These are phyloP conservation scores for Cosmia pyralina DNA, from an alignment of 2,888 invertebrate genomes.

Conservation along the genomic window DNA sequence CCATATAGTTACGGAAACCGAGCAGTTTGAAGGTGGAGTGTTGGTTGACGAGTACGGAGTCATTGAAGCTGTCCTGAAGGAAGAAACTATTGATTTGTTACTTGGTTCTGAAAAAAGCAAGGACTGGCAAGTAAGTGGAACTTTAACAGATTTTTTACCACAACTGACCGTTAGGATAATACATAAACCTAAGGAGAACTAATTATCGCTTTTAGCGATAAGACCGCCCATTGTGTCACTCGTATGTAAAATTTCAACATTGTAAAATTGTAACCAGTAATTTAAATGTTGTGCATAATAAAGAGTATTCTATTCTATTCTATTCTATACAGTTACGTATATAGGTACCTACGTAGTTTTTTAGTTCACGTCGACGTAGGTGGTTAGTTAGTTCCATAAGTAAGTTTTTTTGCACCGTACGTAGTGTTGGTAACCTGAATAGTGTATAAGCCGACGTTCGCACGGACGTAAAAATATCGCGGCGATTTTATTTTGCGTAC, in stretches of 20 bases:
- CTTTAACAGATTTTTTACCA: background rate
- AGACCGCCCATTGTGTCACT: no score
- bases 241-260: no score
- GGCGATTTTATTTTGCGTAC: no score
- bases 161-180: background rate
- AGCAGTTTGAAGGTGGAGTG: constrained; percentile 90
- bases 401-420: background rate
- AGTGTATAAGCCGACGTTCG: no score
- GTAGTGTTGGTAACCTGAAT: background rate
- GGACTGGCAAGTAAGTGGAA: constrained; percentile 54
- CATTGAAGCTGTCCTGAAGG: constrained; percentile 88
- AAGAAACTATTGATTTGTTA: constrained; percentile 78
- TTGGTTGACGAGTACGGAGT: constrained; percentile 90
- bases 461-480: no score
- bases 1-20: constrained; percentile 87
- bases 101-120: constrained; percentile 65
- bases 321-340: no score
- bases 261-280: no score
- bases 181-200: background rate
- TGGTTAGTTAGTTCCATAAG: background rate
- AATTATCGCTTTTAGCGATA: no score
- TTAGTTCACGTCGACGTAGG: constrained; percentile 5
- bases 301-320: no score
- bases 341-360: no score
- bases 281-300: no score